Base-by-base conservation (phyloP, 23 tunicate species). In the Clavelina lepadiformis region DNA sequence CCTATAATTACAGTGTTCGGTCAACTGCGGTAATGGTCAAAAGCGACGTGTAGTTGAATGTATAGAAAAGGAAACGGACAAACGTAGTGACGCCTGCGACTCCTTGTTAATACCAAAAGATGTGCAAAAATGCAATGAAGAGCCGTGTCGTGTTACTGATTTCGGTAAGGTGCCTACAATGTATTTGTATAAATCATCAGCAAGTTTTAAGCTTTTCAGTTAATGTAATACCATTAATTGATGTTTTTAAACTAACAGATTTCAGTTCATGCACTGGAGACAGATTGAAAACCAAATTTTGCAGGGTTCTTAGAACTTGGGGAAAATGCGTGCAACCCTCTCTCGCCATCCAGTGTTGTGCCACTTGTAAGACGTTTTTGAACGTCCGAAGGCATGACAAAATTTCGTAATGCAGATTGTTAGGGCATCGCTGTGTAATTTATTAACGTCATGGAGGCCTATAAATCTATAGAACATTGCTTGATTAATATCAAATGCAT, bases 291-390 rank as follows among this genome's bases (percentile, higher is more conserved):
- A 19, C 75, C 13, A 6, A 36, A 29, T 78, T 86, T 58, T 86
- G 95, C 50, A 31, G 21, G 3, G 65, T 86, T 41, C 45, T 86
- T 29, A 63, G 60, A 35, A 35, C 36, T 21, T 71, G 72, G 71
- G 95, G 85, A 50, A 72, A 73, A 71, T 86, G 95, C 63, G 80
- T 77, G 28, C 85, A 77, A 44, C 95, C 95, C 5, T 86, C 95
- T 50, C 80, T 86, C 19, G 95, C 85, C 21, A 86, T 86, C 37
- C 95, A 86, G 74, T 86, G 95, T 57, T 86, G 95, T 46, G 46
- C 65, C 3, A 86, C 95, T 30, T 86, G 95, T 64, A 63, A 72
- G 46, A 78, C 95, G 6, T 86, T 58, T 49, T 68, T 74, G 45
- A 77, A 66, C 46, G 77, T 86, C 23, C 56, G 95, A 65, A 59